Evolutionary conservation across 1,140 invertebrate genomes (phyloP).

Genomic region (Venturia canescens): DNA sequence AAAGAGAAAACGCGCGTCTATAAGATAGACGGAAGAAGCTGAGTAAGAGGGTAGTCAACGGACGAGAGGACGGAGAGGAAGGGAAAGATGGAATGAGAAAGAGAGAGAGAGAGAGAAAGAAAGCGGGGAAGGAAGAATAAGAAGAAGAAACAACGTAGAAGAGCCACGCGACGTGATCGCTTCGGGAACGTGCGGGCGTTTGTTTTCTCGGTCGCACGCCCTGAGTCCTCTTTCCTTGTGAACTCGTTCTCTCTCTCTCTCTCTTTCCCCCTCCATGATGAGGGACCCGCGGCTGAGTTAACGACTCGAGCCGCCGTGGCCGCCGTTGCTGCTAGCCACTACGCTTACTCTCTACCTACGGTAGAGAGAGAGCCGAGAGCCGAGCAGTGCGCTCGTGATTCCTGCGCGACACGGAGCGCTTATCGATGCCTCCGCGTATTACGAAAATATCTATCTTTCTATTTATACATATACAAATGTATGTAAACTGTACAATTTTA

Average conservation of each 20-base stretch:
- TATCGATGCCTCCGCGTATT: not conserved
- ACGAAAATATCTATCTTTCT: not conserved
- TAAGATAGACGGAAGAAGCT: conserved; percentile 36
- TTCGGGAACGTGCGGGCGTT: conserved; percentile 28
- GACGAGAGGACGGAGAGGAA: not conserved
- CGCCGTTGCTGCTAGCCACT: conserved; percentile 11
- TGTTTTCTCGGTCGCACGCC: conserved; percentile 32
- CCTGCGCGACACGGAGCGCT: not conserved
- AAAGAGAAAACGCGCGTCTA: not conserved
- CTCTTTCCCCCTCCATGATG: conserved; percentile 32
- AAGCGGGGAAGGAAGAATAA: not conserved
- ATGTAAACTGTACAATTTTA: no score
- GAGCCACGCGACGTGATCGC: conserved; percentile 46
- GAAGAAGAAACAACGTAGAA: conserved; percentile 17
- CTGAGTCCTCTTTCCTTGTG: not conserved
- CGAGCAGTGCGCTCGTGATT: conserved; percentile 34
- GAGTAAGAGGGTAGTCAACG: not conserved
- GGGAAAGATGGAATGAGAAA: conserved; percentile 13
- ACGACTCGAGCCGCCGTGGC: conserved; percentile 33
- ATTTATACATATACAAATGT: no score
- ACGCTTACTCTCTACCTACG: conserved; percentile 24
- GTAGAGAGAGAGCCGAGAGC: conserved; percentile 1
- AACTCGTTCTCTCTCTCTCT: conserved; percentile 35
- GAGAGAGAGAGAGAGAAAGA: conserved; percentile 28
- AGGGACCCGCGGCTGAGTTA: not conserved